Base-by-base conservation (phyloP, 2,888 invertebrate species). In the Cantharis rustica region DNA sequence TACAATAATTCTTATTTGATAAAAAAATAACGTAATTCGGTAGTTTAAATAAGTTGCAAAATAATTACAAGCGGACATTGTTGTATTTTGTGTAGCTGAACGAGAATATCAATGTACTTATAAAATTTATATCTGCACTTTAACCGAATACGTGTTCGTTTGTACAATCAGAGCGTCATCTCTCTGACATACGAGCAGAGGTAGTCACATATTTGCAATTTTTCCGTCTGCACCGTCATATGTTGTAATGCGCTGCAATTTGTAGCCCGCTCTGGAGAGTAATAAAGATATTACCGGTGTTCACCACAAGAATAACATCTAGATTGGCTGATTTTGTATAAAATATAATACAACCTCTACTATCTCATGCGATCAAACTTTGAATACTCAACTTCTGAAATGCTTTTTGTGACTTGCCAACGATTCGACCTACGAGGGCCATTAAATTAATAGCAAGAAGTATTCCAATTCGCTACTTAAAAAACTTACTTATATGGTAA, bases 191-290 rank as follows among this genome's bases (percentile, higher is more conserved):
- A 84, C 83, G 83, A 82, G 80, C 76, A 70, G 76, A 79, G 78
- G 81, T 78, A 80, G 82, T 83, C 86, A 86, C 86, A 86, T 85
- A 86, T 86, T 84, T 82, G 85, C 84, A 83, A 86, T 86, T 85
- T 85, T 86, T 86, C 85, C 82, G 84, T 84, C 84, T 84, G 83
- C 84, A 84, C 81, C 83, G 84, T 84, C 84, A 84, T 83, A 84
- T 84, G 84, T 82, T 83, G 85, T 86, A 85, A 86, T 85, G 85
- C 83, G 81, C 82, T 78, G 84, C 84, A 85, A 86, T 86, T 85
- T 86, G 86, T 85, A 83, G 84, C 81, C 82, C 80, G 83, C 85
- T 84, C 84, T 80, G 80, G 84, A 84, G 85, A 84, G 85, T 85
- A 85, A 84, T 86, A 86, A 86, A 86, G 85, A 85, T 85, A 86